Percentiles rank a stretch among this genome's conserved stretches.
Conservation (phyloP, 2,888 invertebrate genomes). For the Drosophila melanocephala region DNA sequence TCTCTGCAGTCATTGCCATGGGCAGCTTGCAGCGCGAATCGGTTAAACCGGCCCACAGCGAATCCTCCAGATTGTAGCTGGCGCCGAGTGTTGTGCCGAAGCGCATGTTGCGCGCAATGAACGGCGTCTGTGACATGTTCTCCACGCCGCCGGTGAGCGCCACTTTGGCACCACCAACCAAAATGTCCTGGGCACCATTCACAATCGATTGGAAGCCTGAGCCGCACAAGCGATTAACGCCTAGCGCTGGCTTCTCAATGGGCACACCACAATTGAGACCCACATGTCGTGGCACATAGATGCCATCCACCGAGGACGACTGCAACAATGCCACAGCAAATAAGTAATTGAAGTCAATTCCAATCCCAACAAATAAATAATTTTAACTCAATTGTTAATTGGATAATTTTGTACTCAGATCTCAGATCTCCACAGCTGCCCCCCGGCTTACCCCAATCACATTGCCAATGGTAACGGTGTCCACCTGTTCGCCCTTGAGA, state of each 20-base stretch:
- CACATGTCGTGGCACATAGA: constrained; percentile 95
- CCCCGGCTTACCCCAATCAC: constrained; percentile 90
- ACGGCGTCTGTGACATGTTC: constrained; percentile 97
- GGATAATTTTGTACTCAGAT: background rate
- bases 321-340: constrained; percentile 80
- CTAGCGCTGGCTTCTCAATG: constrained; percentile 92
- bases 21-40: constrained; percentile 96
- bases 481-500: constrained; percentile 93
- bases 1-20: constrained; percentile 98
- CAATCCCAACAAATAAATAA: background rate
- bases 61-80: constrained; percentile 93
- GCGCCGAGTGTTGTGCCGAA: constrained; percentile 95
- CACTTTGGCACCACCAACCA: constrained; percentile 93
- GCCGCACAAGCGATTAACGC: constrained; percentile 97
- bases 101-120: constrained; percentile 92
- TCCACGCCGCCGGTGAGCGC: constrained; percentile 97
- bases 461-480: constrained; percentile 95
- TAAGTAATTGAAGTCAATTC: background rate
- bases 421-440: background rate
- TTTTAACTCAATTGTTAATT: background rate
- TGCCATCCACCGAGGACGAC: constrained; percentile 93
- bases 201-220: constrained; percentile 98
- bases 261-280: constrained; percentile 94
- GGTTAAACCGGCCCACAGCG: constrained; percentile 94
- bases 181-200: constrained; percentile 96